phyloP scores from a whole-genome alignment of 2,888 invertebrate genomes.

The Scelioninae gen. 2 region DNA sequence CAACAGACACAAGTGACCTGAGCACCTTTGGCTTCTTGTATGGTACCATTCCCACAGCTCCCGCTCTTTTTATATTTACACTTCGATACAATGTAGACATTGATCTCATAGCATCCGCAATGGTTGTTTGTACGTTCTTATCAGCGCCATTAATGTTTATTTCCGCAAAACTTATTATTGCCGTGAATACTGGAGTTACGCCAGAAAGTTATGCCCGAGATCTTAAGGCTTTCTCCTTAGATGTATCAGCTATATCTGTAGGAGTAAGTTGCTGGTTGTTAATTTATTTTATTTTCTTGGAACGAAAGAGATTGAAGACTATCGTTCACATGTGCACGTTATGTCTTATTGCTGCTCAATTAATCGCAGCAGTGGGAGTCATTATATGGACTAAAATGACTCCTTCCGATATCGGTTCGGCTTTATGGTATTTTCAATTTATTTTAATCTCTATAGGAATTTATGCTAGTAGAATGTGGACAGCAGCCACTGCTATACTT shows the following conservation, averaged over 20 bases:
- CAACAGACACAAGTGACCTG: conserved; percentile 86
- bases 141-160: conserved; percentile 97
- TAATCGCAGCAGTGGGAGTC: conserved; percentile 68
- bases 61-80: conserved; percentile 96
- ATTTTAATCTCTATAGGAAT: conserved; percentile 85
- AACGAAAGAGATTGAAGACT: conserved; percentile 85
- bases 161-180: conserved; percentile 90
- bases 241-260: conserved; percentile 87
- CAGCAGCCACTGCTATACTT: conserved; percentile 87
- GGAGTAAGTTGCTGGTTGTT: conserved; percentile 88
- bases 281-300: conserved; percentile 79
- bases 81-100: conserved; percentile 90
- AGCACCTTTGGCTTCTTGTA: conserved; percentile 96
- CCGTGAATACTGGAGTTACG: conserved; percentile 75
- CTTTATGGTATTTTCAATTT: conserved; percentile 81
- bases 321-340: conserved; percentile 90
- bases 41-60: conserved; percentile 96
- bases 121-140: conserved; percentile 95
- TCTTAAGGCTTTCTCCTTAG: conserved; percentile 87
- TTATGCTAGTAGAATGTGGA: conserved; percentile 90
- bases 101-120: conserved; percentile 93
- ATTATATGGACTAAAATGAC: conserved; percentile 72
- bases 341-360: conserved; percentile 84
- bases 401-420: conserved; percentile 61
- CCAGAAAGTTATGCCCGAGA: conserved; percentile 86